Evolutionary conservation across 2,113 vertebrate species (phyloP).

Genomic region (Nasalis larvatus): DNA sequence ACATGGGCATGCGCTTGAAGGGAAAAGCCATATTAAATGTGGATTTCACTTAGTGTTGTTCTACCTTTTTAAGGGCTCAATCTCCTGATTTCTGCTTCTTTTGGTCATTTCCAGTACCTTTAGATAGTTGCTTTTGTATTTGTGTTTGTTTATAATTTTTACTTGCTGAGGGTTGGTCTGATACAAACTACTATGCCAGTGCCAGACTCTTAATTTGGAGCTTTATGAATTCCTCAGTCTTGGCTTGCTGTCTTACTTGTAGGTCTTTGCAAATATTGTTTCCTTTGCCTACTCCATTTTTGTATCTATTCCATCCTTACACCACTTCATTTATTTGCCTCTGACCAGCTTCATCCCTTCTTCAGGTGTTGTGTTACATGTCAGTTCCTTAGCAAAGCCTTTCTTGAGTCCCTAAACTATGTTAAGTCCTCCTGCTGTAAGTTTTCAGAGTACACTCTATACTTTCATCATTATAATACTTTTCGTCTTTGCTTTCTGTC

Average conservation of each 20-base stretch:
- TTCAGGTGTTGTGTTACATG: constrained; percentile 17
- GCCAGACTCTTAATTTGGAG: background rate
- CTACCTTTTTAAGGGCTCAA: background rate
- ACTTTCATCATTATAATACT: background rate
- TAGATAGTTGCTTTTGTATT: background rate
- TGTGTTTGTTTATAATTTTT: constrained; percentile 24
- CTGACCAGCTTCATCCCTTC: constrained; percentile 35
- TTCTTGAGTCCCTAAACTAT: constrained; percentile 1
- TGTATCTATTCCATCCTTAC: background rate
- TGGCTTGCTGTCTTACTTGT: background rate
- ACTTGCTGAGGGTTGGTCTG: background rate
- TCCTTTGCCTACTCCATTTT: background rate
- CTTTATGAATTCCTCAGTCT: background rate
- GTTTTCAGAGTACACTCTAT: background rate
- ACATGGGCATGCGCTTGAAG: background rate
- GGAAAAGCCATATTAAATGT: background rate
- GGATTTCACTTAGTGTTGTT: background rate
- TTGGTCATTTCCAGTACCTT: background rate
- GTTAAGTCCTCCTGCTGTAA: background rate
- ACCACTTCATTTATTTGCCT: background rate
- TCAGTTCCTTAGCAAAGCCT: constrained; percentile 26
- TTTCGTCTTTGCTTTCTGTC: background rate
- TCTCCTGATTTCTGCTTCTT: constrained; percentile 6
- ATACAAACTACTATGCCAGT: background rate
- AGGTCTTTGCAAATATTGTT: background rate